phyloP scores from a whole-genome alignment of 2,113 vertebrate genomes.

The Macheiramphus alcinus region DNA sequence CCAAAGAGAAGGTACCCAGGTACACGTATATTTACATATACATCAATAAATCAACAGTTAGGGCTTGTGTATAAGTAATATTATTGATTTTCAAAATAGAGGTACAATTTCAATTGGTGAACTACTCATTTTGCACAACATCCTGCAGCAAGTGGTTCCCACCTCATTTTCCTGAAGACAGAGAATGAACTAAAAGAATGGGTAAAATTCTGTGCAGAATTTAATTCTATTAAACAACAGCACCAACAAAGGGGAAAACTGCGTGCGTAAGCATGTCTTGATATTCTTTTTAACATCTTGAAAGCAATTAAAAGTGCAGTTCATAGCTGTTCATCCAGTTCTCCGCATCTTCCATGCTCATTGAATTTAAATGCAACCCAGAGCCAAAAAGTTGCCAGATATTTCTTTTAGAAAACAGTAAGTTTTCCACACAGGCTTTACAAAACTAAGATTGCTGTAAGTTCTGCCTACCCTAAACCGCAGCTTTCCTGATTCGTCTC shows the following conservation, averaged over 20 bases:
- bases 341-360: not conserved
- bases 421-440: not conserved
- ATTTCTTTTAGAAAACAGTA: not conserved
- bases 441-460: not conserved
- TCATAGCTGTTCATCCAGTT: not conserved
- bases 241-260: not conserved
- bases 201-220: not conserved
- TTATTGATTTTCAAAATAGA: conserved; percentile 25
- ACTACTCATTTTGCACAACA: not conserved
- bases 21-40: not conserved
- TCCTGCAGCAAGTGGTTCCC: not conserved
- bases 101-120: not conserved
- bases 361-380: not conserved
- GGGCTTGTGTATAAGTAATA: not conserved
- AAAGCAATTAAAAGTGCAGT: not conserved
- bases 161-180: not conserved
- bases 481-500: not conserved
- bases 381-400: not conserved
- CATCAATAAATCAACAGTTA: not conserved
- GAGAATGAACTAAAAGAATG: not conserved
- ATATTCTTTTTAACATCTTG: not conserved
- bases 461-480: not conserved
- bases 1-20: not conserved
- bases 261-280: not conserved
- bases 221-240: not conserved